Evolutionary conservation across 2,888 invertebrate species (phyloP), one percentile per base, ranked within the genome.

Genomic region (Torymus aiolomorphi): DNA sequence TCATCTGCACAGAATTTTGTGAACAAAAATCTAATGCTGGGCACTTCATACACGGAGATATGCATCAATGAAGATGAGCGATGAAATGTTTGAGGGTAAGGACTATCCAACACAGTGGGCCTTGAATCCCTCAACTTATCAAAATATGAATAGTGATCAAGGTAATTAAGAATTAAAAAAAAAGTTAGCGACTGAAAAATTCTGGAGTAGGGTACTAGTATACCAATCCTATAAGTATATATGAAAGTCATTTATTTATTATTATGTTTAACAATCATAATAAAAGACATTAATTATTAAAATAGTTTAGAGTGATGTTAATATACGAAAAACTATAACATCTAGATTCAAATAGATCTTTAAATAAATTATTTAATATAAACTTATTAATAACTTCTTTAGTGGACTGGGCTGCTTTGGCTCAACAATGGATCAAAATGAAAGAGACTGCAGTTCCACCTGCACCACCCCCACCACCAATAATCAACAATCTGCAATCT

Each of bases 381-480:
- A 66, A 56, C 52, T 81, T 66, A 52, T 77, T 80, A 24, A 24
- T 24, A 24, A 24, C 71, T 75, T 72, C 84, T 84, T 18, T 85
- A 93, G 98, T 98, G 80, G 98, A 98, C 91, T 98, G 98, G 98
- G 98, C 98, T 13, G 95, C 97, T 51, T 92, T 98, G 87, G 98
- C 98, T 42, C 97, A 98, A 89, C 98, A 98, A 93, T 98, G 98
- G 98, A 98, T 98, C 85, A 96, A 96, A 89, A 97, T 97, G 97
- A 97, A 97, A 88, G 96, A 96, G 87, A 94, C 95, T 11, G 92
- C 93, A 56, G 92, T 93, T 56, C 91, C 93, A 61, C 92, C 93
- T 10, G 92, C 93, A 20, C 93, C 93, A 57, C 93, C 94, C 12
- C 94, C 94, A 3, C 92, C 94, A 0, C 88, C 89, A 10, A 85